Base-by-base conservation (phyloP, 1,140 invertebrate genomes). In the Drosophila arizonae region DNA sequence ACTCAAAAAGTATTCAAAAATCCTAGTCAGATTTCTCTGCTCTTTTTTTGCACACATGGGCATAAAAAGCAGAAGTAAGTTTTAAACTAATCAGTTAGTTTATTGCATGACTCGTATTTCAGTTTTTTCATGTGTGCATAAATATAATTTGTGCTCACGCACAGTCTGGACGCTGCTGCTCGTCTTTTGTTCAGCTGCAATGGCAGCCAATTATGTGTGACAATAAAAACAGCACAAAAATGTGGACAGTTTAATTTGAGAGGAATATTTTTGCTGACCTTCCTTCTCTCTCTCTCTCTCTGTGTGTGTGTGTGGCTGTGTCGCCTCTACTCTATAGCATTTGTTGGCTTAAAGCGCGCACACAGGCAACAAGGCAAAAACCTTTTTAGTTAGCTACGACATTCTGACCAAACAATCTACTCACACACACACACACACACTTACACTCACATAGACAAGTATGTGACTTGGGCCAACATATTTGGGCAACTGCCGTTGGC, bases 401-500 rank as follows among this genome's bases (percentile, higher is more conserved):
- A 85, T 81, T 69, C 79, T 69, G 61, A 76, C 78, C 82, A 72
- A 81, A 62, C 79, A 87, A 82, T 86, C 82, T 72, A 76, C 79
- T 76, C 78, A 46, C 24, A 61, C 24, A 41, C 41, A 60, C 51
- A 76, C 51, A 24, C 21, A 67, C 21, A 33, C 57, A 39, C 43
- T 11, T 17, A 51, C 55, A 24, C 52, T 50, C 30, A 30, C 54
- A 50, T 24, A 68, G 71, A 71, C 64, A 63, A 67, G 58, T 68
- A 48, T 65, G 48, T 64, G 60, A 55, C 57, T 73, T 67, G 68
- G 30, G 76, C 67, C 70, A 79, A 84, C 77, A 85, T 85, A 86
- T 78, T 85, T 81, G 72, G 65, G 66, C 51, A 81, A 81, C 77
- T 79, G 82, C 82, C 79, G 72, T 87, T 87, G 84, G 76, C 84